Conservation (phyloP, 1,140 invertebrate species). For the Dendrolimus kikuchii region DNA sequence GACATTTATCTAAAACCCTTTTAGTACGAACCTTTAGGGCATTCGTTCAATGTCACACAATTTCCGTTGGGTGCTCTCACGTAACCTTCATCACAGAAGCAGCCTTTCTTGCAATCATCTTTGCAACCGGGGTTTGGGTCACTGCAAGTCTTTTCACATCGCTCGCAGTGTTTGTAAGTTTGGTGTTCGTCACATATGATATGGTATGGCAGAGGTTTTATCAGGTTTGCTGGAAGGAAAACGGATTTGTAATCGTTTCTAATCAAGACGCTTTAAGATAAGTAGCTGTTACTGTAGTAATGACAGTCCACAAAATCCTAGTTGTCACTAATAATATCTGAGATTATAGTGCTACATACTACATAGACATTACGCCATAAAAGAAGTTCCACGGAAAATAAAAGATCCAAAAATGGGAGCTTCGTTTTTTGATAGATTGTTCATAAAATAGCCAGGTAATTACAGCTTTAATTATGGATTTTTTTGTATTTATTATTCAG, state of each 20-base stretch:
- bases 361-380: too few species aligned
- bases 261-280: neutral
- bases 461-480: neutral
- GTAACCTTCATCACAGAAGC: constrained; percentile 35
- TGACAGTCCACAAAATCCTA: neutral
- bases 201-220: constrained; percentile 12
- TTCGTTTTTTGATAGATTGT: neutral
- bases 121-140: constrained; percentile 24
- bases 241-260: neutral
- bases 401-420: too few species aligned
- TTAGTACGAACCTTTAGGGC: constrained; percentile 31
- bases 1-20: neutral
- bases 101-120: constrained; percentile 24
- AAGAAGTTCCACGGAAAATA: too few species aligned
- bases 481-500: too few species aligned
- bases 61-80: constrained; percentile 27
- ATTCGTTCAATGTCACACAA: constrained; percentile 31
- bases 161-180: constrained; percentile 25
- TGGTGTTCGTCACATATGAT: constrained; percentile 24
- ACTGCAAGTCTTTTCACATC: constrained; percentile 34
- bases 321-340: neutral
- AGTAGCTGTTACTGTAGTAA: neutral
- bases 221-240: constrained; percentile 11
- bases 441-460: neutral
- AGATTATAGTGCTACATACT: too few species aligned